phyloP scores from a whole-genome alignment of 2,797 vertebrate species.

The Labeo calbasu region DNA sequence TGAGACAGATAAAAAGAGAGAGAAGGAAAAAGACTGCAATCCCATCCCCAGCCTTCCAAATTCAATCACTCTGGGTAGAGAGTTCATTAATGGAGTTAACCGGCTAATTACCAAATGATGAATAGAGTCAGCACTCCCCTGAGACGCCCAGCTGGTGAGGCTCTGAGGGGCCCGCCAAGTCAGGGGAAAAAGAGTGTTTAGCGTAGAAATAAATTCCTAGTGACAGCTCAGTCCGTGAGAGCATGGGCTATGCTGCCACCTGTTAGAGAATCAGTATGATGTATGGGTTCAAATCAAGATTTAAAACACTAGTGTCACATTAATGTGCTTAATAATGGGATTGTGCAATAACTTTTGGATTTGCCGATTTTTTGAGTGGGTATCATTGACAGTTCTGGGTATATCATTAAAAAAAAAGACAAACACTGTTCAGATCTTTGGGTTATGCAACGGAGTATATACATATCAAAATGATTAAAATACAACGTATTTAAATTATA shows the following conservation, averaged over 20 bases:
- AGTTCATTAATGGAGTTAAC: conserved; percentile 69
- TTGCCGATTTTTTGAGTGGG: background rate
- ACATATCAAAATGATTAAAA: too few species aligned
- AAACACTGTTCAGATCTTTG: too few species aligned
- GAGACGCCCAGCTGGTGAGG: conserved; percentile 62
- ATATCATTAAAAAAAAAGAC: background rate
- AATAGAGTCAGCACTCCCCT: conserved; percentile 63
- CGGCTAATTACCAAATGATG: conserved; percentile 68
- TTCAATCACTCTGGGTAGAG: conserved; percentile 61
- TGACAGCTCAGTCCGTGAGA: conserved; percentile 56
- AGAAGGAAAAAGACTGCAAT: conserved; percentile 59
- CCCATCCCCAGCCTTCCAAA: conserved; percentile 55
- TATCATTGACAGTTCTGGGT: background rate
- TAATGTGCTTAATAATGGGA: background rate
- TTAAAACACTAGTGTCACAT: background rate
- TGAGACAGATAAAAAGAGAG: conserved; percentile 45
- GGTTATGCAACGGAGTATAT: too few species aligned
- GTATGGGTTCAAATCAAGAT: background rate
- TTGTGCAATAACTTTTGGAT: background rate
- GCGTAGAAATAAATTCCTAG: conserved; percentile 56
- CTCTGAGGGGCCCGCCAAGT: conserved; percentile 47
- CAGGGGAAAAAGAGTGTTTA: conserved; percentile 45
- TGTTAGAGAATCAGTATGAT: conserved; percentile 24
- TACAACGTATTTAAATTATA: too few species aligned
- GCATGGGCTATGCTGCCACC: conserved; percentile 49